A percentile compares a stretch with the other conserved stretches of the same genome.
These are phyloP conservation scores for Melitaea cinxia DNA, from an alignment of 1,140 invertebrate genomes.

Conservation along the genomic window DNA sequence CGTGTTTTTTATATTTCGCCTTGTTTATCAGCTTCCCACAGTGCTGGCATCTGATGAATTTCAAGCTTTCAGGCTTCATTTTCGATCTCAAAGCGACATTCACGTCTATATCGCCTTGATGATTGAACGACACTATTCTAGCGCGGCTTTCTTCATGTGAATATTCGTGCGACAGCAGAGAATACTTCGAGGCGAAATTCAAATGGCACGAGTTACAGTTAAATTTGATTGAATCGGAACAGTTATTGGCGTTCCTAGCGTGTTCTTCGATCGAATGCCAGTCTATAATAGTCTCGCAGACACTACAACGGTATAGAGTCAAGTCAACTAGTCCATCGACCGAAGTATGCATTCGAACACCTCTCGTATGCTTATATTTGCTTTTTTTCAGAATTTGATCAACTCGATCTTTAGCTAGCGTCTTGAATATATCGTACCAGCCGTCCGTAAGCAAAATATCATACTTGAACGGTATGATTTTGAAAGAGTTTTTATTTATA, in stretches of 20 bases:
- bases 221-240: constrained; percentile 11
- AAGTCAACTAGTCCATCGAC: constrained; percentile 30
- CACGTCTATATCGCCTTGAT: constrained; percentile 21
- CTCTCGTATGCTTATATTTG: constrained; percentile 37
- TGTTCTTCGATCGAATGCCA: constrained; percentile 31
- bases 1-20: constrained; percentile 32
- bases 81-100: constrained; percentile 25
- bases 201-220: constrained; percentile 31
- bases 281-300: constrained; percentile 35
- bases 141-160: constrained; percentile 27
- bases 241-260: constrained; percentile 18
- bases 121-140: constrained; percentile 36
- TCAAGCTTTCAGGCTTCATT: constrained; percentile 33
- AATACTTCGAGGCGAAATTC: constrained; percentile 18
- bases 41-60: constrained; percentile 44
- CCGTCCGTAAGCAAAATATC: constrained; percentile 28
- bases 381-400: constrained; percentile 42
- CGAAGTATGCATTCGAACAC: constrained; percentile 32
- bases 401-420: constrained; percentile 30
- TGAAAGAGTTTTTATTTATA: constrained; percentile 32
- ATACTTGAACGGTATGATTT: constrained; percentile 39
- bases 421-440: constrained; percentile 39
- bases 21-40: constrained; percentile 42
- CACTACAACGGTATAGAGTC: constrained; percentile 38
- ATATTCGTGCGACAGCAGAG: too few relatives aligned